phyloP scores from a whole-genome alignment of 2,113 vertebrate species.

The Salvelinus namaycush region DNA sequence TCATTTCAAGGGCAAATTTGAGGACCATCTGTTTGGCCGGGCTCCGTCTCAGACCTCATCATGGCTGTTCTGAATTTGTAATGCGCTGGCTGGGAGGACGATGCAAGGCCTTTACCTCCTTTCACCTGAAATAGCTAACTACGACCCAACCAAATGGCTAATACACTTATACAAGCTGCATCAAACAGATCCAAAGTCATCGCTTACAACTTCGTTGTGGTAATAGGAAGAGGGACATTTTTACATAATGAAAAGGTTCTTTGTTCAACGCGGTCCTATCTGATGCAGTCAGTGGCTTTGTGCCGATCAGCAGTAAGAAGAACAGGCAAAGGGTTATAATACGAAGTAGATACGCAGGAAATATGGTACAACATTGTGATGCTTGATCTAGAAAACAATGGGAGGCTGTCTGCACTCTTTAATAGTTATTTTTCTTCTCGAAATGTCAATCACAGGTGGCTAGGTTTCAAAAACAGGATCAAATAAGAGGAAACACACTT shows the following conservation, averaged over 20 bases:
- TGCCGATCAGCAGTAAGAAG: not conserved
- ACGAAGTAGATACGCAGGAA: too few relatives aligned
- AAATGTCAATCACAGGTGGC: too few relatives aligned
- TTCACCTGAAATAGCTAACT: not conserved
- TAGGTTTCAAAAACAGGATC: too few relatives aligned
- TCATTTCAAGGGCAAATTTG: constrained; percentile 58
- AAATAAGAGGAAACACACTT: too few relatives aligned
- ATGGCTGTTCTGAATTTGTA: constrained; percentile 54
- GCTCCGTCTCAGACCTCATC: constrained; percentile 23
- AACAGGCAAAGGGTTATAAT: not conserved
- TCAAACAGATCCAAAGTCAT: not conserved
- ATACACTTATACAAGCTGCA: not conserved
- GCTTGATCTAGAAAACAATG: too few relatives aligned
- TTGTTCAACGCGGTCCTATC: too few relatives aligned
- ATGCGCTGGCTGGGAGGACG: not conserved
- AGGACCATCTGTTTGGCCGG: constrained; percentile 65
- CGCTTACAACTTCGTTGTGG: not conserved
- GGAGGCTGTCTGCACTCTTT: too few relatives aligned
- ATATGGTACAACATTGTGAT: too few relatives aligned
- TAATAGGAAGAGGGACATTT: not conserved
- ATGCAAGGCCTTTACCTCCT: not conserved
- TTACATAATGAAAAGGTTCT: not conserved
- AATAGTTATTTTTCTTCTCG: too few relatives aligned
- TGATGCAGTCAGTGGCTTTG: not conserved
- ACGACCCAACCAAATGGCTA: not conserved